Conservation (phyloP, 2,113 vertebrate species). For the Ailurus styani region DNA sequence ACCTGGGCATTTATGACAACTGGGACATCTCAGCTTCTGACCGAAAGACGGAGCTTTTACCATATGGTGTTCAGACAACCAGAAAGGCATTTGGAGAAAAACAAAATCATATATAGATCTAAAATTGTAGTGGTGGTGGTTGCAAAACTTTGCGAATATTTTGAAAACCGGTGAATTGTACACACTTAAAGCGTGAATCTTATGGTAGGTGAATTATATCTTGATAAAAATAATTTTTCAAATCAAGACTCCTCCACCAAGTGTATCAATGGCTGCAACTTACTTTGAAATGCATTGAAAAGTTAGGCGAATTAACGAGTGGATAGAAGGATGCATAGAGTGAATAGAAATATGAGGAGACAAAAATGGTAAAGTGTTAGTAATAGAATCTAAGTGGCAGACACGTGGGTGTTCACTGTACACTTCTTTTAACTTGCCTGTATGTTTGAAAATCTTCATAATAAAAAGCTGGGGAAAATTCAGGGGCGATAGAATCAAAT, state of each 20-base stretch:
- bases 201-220: neutral
- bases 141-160: neutral
- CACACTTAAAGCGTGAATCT: neutral
- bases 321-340: no score
- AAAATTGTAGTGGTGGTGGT: neutral
- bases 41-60: neutral
- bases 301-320: neutral
- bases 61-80: neutral
- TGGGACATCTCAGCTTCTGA: neutral
- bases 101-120: neutral
- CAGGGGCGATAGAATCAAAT: neutral
- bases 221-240: neutral
- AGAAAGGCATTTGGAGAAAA: neutral
- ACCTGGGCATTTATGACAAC: neutral
- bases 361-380: neutral
- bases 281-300: neutral
- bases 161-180: neutral
- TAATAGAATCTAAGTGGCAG: neutral
- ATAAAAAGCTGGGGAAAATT: neutral
- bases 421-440: neutral
- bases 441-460: neutral
- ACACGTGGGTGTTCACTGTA: neutral
- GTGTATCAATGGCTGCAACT: neutral
- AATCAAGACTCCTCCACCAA: neutral
- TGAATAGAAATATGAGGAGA: neutral